Conservation (phyloP, 2,113 vertebrate genomes). For the Malurus cyaneus region DNA sequence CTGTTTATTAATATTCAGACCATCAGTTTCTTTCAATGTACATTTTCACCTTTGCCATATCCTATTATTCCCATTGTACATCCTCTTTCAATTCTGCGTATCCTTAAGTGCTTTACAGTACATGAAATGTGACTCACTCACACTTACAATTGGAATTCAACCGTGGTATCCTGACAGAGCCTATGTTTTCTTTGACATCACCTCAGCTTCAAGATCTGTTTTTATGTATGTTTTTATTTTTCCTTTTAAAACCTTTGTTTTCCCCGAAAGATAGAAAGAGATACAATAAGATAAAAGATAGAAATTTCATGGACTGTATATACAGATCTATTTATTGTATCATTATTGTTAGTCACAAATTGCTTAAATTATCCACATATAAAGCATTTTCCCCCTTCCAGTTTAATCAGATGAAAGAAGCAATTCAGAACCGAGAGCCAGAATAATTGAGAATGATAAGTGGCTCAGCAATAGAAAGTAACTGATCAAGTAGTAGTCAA, state of each 20-base stretch:
- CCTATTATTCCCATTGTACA: conserved; percentile 11
- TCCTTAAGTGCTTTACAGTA: background rate
- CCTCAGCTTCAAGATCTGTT: background rate
- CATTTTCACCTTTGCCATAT: conserved; percentile 30
- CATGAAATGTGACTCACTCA: background rate
- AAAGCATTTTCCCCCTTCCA: background rate
- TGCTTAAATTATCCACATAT: background rate
- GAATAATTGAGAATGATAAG: background rate
- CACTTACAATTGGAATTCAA: background rate
- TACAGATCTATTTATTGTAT: background rate
- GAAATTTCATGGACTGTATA: background rate
- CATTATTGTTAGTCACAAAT: background rate
- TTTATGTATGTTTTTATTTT: background rate
- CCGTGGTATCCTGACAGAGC: background rate
- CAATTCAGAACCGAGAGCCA: background rate
- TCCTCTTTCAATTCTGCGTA: background rate
- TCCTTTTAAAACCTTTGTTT: background rate
- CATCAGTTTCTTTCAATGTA: background rate
- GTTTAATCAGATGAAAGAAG: background rate
- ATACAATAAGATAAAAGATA: background rate
- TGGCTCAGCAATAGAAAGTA: background rate
- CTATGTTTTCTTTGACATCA: background rate
- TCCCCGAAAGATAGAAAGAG: background rate
- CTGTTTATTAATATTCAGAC: conserved; percentile 17
- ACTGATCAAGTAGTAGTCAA: background rate